These are phyloP conservation scores for Ormyrus labotus DNA, from an alignment of 2,888 invertebrate species.

Conservation along the genomic window DNA sequence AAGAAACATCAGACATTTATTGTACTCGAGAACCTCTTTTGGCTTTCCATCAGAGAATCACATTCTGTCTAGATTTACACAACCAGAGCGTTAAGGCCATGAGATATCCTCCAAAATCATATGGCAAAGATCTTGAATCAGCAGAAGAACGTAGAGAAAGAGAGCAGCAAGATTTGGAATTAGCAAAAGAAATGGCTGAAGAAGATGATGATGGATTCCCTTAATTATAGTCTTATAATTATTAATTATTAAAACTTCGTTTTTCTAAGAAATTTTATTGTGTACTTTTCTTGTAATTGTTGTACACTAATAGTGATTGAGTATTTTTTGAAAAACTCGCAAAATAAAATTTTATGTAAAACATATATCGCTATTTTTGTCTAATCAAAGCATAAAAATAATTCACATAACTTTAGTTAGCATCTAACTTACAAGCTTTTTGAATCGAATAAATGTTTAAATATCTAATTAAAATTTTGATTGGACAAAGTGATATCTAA, in stretches of 20 bases:
- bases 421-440: no score
- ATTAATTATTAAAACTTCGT: constrained; percentile 15
- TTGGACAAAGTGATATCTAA: no score
- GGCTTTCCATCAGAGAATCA: constrained; percentile 97
- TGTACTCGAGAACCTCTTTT: constrained; percentile 96
- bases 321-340: constrained; percentile 44
- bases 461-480: no score
- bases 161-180: constrained; percentile 97
- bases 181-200: constrained; percentile 99
- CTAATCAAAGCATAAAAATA: no score
- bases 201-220: constrained; percentile 96
- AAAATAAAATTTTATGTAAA: constrained; percentile 47
- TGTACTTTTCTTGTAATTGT: constrained; percentile 46
- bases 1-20: constrained; percentile 97
- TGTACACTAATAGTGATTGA: constrained; percentile 52
- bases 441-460: no score
- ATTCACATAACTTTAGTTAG: no score
- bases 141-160: constrained; percentile 97
- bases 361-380: background rate
- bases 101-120: constrained; percentile 99
- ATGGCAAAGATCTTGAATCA: constrained; percentile 98
- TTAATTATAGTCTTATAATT: constrained; percentile 64
- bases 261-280: constrained; percentile 46
- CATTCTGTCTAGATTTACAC: constrained; percentile 97
- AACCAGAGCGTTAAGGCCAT: constrained; percentile 99